phyloP scores from a whole-genome alignment of 2,113 vertebrate species.

The Arothron firmamentum region DNA sequence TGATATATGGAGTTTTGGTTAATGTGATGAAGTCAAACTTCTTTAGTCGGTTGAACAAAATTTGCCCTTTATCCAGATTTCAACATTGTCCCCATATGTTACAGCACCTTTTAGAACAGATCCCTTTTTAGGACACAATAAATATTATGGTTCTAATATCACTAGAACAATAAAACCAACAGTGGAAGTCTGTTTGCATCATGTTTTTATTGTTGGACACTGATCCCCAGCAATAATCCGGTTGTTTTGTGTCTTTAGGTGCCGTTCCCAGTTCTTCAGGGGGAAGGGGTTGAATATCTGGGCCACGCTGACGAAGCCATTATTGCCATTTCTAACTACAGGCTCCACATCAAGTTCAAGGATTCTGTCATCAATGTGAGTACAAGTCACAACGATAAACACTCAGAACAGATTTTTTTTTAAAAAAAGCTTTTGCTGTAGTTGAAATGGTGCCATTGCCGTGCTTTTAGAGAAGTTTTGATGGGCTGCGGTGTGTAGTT shows the following conservation, averaged over 20 bases:
- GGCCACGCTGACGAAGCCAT: conserved; percentile 90
- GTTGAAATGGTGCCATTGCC: conserved; percentile 3
- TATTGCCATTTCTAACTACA: conserved; percentile 98
- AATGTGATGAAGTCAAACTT: too few species aligned
- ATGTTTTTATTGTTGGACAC: background rate
- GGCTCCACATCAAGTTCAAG: conserved; percentile 98
- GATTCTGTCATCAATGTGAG: conserved; percentile 97
- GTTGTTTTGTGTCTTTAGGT: conserved; percentile 75
- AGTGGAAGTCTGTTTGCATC: background rate
- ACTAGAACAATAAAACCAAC: conserved; percentile 1
- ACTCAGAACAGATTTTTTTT: background rate
- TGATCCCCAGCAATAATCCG: conserved; percentile 1
- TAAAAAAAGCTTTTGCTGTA: background rate
- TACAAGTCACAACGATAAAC: conserved; percentile 16
- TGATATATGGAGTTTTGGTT: too few species aligned
- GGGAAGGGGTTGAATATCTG: conserved; percentile 95
- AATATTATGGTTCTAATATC: too few species aligned
- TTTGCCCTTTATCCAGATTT: too few species aligned
- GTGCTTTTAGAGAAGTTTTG: conserved; percentile 1
- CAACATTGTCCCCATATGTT: too few species aligned
- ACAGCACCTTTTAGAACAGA: too few species aligned
- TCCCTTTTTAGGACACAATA: too few species aligned
- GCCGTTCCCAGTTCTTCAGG: conserved; percentile 93
- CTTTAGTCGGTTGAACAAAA: too few species aligned
- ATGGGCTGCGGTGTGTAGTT: conserved; percentile 8